Evolutionary conservation across 64 coral and sea anemone genomes (phyloP), one percentile per base, ranked within the genome.

Genomic region (Porites lutea): DNA sequence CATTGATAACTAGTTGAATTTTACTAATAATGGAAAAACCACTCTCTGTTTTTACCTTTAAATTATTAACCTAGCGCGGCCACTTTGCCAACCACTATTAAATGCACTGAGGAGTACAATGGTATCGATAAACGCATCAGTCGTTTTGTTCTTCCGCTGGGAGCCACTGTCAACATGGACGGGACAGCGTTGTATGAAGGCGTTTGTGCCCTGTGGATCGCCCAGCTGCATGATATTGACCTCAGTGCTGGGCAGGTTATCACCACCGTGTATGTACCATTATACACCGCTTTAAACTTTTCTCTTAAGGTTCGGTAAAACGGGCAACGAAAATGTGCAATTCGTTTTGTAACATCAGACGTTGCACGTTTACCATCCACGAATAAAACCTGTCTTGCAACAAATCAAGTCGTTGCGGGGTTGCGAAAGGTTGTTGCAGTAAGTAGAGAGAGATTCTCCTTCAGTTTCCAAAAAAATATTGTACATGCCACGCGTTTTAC

Each of bases 111-210:
- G 75, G 87, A 94, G 61, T 68, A 88, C 57, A 97, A 94, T 51
- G 67, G 72, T 11, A 83, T 97, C 12, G 95, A 97, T 83, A 71
- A 71, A 53, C 79, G 95, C 20, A 74, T 97, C 51, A 89, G 77
- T 15, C 95, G 92, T 52, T 97, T 97, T 71, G 92, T 97, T 69
- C 74, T 97, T 12, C 95, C 95, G 8, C 59, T 97, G 59, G 95
- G 95, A 13, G 92, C 95, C 2, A 97, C 95, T 6, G 95, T 97
- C 6, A 97, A 97, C 50, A 97, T 97, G 95, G 95, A 97, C 57
- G 95, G 95, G 4, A 93, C 92, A 43, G 95, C 95, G 3, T 69
- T 97, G 18, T 97, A 97, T 52, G 95, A 97, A 75, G 95, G 91
- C 21, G 88, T 97, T 4, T 79, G 90, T 48, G 89, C 87, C 3